phyloP scores from a whole-genome alignment of 1,140 invertebrate species.

The Dendrolimus kikuchii region DNA sequence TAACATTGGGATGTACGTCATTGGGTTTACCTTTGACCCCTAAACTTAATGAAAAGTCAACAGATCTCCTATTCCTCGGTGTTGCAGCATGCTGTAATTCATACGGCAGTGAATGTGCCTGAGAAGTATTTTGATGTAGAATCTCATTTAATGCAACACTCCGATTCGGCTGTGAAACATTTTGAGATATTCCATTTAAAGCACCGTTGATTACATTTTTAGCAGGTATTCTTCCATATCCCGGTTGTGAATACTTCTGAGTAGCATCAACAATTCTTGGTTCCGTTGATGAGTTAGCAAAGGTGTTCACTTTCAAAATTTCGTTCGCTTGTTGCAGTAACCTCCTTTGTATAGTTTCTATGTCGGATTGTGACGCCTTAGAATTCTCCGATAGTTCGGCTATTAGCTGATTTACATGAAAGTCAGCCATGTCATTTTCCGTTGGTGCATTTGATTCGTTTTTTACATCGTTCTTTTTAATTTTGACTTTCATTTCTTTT shows the following conservation, averaged over 20 bases:
- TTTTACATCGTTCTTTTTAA: conserved; percentile 19
- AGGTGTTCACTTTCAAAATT: conserved; percentile 59
- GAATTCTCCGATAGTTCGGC: conserved; percentile 58
- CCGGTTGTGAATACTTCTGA: conserved; percentile 39
- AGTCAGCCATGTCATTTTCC: conserved; percentile 37
- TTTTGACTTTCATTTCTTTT: conserved; percentile 50
- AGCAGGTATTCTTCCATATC: conserved; percentile 38
- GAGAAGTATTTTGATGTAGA: too few relatives aligned
- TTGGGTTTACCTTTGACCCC: conserved; percentile 11
- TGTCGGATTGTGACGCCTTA: conserved; percentile 52
- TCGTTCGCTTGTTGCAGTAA: conserved; percentile 58
- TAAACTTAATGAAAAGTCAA: conserved; percentile 18
- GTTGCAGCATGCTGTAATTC: too few relatives aligned
- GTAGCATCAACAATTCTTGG: conserved; percentile 40
- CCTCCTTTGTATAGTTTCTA: conserved; percentile 57
- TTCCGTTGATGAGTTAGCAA: conserved; percentile 35
- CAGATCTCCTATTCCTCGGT: too few relatives aligned
- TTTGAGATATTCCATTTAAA: too few relatives aligned
- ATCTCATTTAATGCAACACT: too few relatives aligned
- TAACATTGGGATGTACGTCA: conserved; percentile 16
- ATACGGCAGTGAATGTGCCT: too few relatives aligned
- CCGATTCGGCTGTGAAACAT: too few relatives aligned
- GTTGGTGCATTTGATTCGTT: conserved; percentile 22
- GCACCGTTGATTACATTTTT: too few relatives aligned
- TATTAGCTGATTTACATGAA: conserved; percentile 59